A percentile compares a stretch with the other conserved stretches of the same genome.
Evolutionary conservation across 2,113 vertebrate species (phyloP).

Genomic region (Perca schrenkii): DNA sequence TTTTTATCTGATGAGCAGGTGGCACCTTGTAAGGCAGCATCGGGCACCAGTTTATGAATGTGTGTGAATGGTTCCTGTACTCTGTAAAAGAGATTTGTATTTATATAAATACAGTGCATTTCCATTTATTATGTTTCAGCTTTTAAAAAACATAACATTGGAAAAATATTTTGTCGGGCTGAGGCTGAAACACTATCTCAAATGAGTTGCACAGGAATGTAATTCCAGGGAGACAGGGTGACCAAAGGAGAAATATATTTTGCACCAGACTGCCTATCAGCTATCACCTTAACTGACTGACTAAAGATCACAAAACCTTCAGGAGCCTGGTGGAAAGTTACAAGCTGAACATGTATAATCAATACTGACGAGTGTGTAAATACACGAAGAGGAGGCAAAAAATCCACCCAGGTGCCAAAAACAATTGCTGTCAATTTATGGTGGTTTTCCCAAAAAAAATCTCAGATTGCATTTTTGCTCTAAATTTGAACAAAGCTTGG

Average conservation of each 20-base stretch:
- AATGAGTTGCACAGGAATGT: not conserved
- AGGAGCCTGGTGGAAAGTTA: not conserved
- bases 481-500: not conserved
- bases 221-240: not conserved
- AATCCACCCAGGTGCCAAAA: not conserved
- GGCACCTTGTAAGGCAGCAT: too few relatives aligned
- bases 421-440: not conserved
- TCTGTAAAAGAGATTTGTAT: too few relatives aligned
- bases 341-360: not conserved
- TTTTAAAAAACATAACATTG: not conserved
- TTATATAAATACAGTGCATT: too few relatives aligned
- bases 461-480: not conserved
- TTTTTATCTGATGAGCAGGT: too few relatives aligned
- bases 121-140: not conserved
- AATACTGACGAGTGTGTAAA: not conserved
- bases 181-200: not conserved
- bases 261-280: not conserved
- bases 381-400: not conserved
- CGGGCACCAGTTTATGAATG: too few relatives aligned
- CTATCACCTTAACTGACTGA: not conserved
- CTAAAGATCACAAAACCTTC: not conserved
- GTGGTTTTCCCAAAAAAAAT: not conserved
- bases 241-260: not conserved
- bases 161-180: not conserved
- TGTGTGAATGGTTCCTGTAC: too few relatives aligned